Percentiles rank a stretch among this genome's conserved stretches.
Evolutionary conservation across 1,140 invertebrate species (phyloP).

Genomic region (Meloidogyne exigua): DNA sequence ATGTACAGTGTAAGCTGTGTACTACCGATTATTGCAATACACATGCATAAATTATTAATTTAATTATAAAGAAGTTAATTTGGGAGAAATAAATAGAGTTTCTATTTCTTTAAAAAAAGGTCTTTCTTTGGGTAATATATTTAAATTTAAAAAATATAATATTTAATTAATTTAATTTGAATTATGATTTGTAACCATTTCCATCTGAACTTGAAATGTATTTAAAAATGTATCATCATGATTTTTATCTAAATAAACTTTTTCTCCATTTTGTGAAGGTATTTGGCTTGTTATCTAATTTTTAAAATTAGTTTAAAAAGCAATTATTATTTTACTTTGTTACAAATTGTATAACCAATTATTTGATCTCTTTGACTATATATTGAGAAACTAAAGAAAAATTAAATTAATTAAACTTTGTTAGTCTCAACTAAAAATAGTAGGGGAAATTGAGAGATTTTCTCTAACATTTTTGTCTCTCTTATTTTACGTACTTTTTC

Average conservation of each 20-base stretch:
- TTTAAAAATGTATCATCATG: constrained; percentile 59
- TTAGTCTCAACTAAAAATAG: no score
- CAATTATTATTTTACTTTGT: constrained; percentile 35
- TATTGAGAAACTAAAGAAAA: constrained; percentile 46
- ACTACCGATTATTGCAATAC: no score
- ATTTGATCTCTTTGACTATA: constrained; percentile 50
- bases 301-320: not conserved
- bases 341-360: constrained; percentile 49
- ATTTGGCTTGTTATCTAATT: constrained; percentile 55
- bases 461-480: no score
- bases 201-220: constrained; percentile 48
- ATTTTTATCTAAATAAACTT: constrained; percentile 52
- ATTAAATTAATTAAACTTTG: not conserved
- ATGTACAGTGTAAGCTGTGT: no score
- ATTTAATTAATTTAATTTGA: constrained; percentile 39
- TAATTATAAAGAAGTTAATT: no score
- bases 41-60: no score
- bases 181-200: constrained; percentile 54
- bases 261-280: constrained; percentile 54
- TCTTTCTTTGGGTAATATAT: no score
- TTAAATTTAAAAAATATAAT: not conserved
- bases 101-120: no score
- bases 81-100: no score
- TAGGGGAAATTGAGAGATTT: no score
- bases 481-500: no score